Evolutionary conservation across 1,140 invertebrate genomes (phyloP).

Genomic region (Leptopilina boulardi): DNA sequence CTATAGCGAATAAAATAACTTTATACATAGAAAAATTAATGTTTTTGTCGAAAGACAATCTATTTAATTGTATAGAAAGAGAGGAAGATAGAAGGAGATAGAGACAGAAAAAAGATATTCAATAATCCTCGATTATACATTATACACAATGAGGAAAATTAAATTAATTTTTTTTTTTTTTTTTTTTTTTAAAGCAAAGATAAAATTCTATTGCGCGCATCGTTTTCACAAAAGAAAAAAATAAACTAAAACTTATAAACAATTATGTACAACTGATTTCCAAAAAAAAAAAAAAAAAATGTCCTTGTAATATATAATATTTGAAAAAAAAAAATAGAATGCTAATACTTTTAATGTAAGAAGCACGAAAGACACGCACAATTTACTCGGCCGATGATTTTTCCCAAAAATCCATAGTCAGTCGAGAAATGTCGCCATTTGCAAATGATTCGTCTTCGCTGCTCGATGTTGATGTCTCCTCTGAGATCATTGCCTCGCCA

Average conservation of each 20-base stretch:
- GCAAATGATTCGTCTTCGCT: conserved; percentile 74
- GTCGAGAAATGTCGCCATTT: conserved; percentile 70
- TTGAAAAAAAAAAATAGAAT: not conserved
- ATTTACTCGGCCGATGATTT: conserved; percentile 48
- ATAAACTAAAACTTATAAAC: conserved; percentile 5
- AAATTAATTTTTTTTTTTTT: no score
- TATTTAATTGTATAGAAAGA: not conserved
- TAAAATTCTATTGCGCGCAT: conserved; percentile 21
- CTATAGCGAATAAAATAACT: conserved; percentile 30
- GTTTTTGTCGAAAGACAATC: not conserved
- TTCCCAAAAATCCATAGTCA: conserved; percentile 56
- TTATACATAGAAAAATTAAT: conserved; percentile 26
- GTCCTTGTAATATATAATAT: not conserved
- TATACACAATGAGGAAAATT: conserved; percentile 19
- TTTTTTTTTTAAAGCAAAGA: conserved; percentile 11
- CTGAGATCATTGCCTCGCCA: conserved; percentile 76
- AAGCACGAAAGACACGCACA: not conserved
- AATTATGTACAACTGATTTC: conserved; percentile 20
- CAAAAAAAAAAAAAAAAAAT: not conserved
- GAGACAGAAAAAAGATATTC: not conserved
- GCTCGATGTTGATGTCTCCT: conserved; percentile 72
- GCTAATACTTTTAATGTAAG: conserved; percentile 4
- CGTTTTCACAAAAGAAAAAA: not conserved
- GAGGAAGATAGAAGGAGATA: not conserved
- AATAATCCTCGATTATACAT: conserved; percentile 13